These are phyloP conservation scores for Forficula auricularia DNA, from an alignment of 1,140 invertebrate genomes.

Conservation along the genomic window DNA sequence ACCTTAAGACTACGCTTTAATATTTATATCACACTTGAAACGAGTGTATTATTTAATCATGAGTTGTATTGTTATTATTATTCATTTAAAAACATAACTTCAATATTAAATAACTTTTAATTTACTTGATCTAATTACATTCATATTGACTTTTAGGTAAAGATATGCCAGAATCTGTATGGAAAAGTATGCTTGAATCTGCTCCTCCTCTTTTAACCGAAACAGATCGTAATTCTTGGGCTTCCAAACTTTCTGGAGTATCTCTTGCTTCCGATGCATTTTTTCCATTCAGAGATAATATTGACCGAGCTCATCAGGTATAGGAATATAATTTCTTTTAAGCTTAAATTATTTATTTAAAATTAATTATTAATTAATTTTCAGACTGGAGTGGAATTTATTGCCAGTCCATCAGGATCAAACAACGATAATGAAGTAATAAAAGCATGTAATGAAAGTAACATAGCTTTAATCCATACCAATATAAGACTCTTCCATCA, in stretches of 20 bases:
- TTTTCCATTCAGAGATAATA: constrained; percentile 95
- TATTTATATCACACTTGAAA: too few relatives aligned
- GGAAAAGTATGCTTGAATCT: constrained; percentile 55
- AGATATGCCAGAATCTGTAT: constrained; percentile 48
- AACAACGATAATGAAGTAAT: constrained; percentile 85
- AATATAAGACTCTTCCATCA: constrained; percentile 90
- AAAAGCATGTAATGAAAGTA: constrained; percentile 80
- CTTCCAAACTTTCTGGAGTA: constrained; percentile 61
- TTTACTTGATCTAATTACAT: too few relatives aligned
- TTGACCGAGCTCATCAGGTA: constrained; percentile 83
- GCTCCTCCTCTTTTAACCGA: constrained; percentile 47
- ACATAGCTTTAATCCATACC: constrained; percentile 77
- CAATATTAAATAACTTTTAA: too few relatives aligned
- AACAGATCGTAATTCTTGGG: constrained; percentile 61
- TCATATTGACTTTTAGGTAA: constrained; percentile 34
- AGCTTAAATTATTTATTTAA: constrained; percentile 8
- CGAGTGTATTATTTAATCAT: too few relatives aligned
- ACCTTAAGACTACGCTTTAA: too few relatives aligned
- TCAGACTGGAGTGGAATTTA: constrained; percentile 85
- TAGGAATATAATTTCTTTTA: constrained; percentile 12
- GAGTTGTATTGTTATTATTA: too few relatives aligned
- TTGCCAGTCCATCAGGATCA: constrained; percentile 83
- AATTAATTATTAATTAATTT: constrained; percentile 21
- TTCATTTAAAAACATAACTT: too few relatives aligned
- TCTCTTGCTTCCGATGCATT: constrained; percentile 94